Conservation (phyloP, 2,113 vertebrate species). For the Notarius quadriscutis region DNA sequence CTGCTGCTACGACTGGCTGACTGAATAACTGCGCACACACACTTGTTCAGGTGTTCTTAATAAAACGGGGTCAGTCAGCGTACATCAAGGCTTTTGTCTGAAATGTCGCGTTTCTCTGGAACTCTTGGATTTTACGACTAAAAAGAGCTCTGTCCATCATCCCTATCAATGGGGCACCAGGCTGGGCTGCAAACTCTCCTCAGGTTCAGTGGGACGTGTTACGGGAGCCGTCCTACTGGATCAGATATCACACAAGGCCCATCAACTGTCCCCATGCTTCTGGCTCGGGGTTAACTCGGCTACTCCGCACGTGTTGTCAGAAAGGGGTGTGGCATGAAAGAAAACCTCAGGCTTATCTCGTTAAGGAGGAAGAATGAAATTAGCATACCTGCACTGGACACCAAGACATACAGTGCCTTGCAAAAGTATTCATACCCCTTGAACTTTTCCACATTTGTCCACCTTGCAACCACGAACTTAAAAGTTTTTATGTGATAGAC, state of each 20-base stretch:
- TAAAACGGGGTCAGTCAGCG: not conserved
- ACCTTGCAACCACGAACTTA: too few species aligned
- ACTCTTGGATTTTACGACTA: not conserved
- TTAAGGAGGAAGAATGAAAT: constrained; percentile 4
- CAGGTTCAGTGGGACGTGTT: not conserved
- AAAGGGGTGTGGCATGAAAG: constrained; percentile 17
- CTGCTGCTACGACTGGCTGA: not conserved
- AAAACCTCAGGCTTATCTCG: constrained; percentile 8
- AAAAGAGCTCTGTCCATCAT: not conserved
- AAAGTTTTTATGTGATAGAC: too few species aligned
- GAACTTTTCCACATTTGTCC: too few species aligned
- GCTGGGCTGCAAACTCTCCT: not conserved
- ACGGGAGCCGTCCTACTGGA: not conserved
- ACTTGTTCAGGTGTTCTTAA: not conserved
- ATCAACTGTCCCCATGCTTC: constrained; percentile 2
- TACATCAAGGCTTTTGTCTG: not conserved
- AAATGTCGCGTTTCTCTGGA: not conserved
- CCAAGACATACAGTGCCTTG: not conserved
- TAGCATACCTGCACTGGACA: not conserved
- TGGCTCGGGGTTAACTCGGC: not conserved
- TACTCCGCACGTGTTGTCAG: not conserved
- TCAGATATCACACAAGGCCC: constrained; percentile 10
- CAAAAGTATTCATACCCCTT: too few species aligned
- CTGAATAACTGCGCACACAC: not conserved
- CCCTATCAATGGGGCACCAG: not conserved